Conservation (phyloP, 35 echinoderm and acorn worm genomes). For the Lytechinus variegatus region DNA sequence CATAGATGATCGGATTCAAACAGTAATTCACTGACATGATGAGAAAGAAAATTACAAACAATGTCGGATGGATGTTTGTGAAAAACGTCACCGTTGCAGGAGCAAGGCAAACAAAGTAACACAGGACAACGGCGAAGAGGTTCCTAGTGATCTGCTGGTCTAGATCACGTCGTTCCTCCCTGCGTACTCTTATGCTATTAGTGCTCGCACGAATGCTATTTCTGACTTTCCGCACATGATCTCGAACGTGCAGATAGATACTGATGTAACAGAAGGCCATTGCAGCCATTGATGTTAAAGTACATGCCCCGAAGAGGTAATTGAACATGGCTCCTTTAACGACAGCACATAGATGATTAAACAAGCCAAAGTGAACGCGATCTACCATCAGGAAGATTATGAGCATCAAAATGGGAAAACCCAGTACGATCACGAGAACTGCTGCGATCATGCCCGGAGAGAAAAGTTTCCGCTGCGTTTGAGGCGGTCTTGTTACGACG, state of each 20-base stretch:
- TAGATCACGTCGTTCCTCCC: not conserved
- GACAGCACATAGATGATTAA: not conserved
- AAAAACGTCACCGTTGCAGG: conserved; percentile 17
- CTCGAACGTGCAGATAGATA: conserved; percentile 15
- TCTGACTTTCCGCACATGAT: conserved; percentile 15
- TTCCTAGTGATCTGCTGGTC: conserved; percentile 12
- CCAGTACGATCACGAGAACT: not conserved
- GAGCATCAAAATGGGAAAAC: not conserved
- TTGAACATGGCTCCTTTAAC: not conserved
- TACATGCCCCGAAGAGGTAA: not conserved
- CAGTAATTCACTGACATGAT: conserved; percentile 24
- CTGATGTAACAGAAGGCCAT: not conserved
- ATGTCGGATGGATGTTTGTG: not conserved
- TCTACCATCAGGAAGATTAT: not conserved
- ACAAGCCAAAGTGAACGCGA: not conserved
- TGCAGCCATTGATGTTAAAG: not conserved
- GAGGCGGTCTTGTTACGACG: not conserved
- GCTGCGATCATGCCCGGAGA: not conserved
- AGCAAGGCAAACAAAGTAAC: not conserved
- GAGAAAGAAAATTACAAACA: not conserved
- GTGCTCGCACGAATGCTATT: not conserved
- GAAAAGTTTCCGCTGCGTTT: not conserved
- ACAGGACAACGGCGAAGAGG: not conserved
- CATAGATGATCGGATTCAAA: conserved; percentile 22
- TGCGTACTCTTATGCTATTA: not conserved